These are phyloP conservation scores for Myopa testacea DNA, from an alignment of 2,888 invertebrate genomes.

Conservation along the genomic window DNA sequence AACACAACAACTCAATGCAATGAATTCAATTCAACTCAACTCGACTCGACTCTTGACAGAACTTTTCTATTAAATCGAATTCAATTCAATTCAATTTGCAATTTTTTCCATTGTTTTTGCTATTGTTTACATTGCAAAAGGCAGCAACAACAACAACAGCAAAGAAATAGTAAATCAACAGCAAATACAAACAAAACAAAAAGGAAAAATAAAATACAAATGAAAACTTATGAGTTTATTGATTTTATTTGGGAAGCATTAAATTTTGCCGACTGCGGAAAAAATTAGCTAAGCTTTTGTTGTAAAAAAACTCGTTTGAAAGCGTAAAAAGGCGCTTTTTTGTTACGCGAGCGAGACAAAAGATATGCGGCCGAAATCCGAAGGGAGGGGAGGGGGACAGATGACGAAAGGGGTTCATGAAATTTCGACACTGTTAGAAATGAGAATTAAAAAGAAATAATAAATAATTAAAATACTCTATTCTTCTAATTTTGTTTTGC, in stretches of 20 bases:
- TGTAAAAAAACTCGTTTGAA: neutral
- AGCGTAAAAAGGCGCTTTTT: neutral
- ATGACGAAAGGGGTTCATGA: neutral
- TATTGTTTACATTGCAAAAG: constrained; percentile 32
- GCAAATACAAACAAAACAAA: too few relatives aligned
- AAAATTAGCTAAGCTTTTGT: constrained; percentile 1
- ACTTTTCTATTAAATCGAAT: constrained; percentile 50
- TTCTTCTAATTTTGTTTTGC: constrained; percentile 2
- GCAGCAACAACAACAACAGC: too few relatives aligned
- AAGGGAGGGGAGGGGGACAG: neutral
- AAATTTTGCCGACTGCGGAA: constrained; percentile 18
- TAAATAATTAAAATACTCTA: neutral
- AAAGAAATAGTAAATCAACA: too few relatives aligned
- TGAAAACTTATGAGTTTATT: constrained; percentile 20
- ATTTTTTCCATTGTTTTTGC: constrained; percentile 40
- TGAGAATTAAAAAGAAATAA: neutral
- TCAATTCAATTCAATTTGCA: constrained; percentile 45
- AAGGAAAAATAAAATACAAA: constrained; percentile 16
- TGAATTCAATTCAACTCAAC: too few relatives aligned
- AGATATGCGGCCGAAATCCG: neutral
- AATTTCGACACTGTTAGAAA: neutral
- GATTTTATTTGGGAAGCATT: constrained; percentile 30
- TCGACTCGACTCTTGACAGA: constrained; percentile 40
- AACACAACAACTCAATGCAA: neutral
- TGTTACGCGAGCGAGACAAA: neutral